Conservation (phyloP, 2,797 vertebrate species). For the Acestrorhynchus altus region DNA sequence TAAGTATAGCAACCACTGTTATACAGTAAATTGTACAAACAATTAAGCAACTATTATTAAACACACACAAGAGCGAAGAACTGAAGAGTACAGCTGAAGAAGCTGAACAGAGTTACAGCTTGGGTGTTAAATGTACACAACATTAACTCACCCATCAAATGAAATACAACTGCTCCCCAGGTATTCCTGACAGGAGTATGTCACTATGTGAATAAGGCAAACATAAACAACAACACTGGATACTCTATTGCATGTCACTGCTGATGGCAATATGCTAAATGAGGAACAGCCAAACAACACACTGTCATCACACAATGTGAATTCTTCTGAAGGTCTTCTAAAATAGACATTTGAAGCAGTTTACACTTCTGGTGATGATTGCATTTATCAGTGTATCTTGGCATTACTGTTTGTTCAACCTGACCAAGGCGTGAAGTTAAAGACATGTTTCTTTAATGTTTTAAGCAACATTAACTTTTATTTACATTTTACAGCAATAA, state of each 20-base stretch:
- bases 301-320: slow-evolving; percentile 35
- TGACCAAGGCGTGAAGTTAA: too few species aligned
- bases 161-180: not conserved
- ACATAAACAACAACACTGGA: slow-evolving; percentile 4
- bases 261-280: slow-evolving; percentile 9
- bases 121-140: not conserved
- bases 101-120: not conserved
- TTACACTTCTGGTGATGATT: slow-evolving; percentile 8
- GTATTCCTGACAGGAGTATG: not conserved
- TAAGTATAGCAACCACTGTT: too few species aligned
- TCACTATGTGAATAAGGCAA: slow-evolving; percentile 2
- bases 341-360: slow-evolving; percentile 58
- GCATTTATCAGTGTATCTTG: slow-evolving; percentile 40
- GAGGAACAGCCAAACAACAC: slow-evolving; percentile 10
- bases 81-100: not conserved
- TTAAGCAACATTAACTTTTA: too few species aligned
- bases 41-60: too few species aligned
- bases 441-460: too few species aligned
- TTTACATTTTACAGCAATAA: too few species aligned
- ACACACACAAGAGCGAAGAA: not conserved
- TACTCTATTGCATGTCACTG: slow-evolving; percentile 7
- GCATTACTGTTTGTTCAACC: not conserved
- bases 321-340: slow-evolving; percentile 68
- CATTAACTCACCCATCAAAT: not conserved
- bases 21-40: too few species aligned